A percentile compares a stretch with the other conserved stretches of the same genome.
phyloP scores from a whole-genome alignment of 2,888 invertebrate genomes.

The Scaptomyza cyrtandrae region DNA sequence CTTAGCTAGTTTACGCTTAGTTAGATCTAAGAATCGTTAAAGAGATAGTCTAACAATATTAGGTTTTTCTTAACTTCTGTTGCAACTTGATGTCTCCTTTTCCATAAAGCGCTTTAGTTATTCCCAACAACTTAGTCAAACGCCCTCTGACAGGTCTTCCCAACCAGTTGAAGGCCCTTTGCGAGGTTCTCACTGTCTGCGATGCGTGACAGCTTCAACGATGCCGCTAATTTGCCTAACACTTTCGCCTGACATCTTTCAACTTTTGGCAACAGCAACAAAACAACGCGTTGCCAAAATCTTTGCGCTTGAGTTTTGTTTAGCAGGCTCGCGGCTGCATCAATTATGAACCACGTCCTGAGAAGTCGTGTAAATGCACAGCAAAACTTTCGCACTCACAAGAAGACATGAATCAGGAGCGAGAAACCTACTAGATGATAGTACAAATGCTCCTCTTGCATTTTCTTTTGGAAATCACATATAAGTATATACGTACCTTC shows the following conservation, averaged over 20 bases:
- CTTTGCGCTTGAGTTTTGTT: constrained; percentile 58
- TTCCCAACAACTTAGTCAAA: constrained; percentile 34
- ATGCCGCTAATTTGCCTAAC: constrained; percentile 72
- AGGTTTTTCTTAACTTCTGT: neutral
- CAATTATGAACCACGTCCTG: constrained; percentile 69
- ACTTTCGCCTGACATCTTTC: constrained; percentile 70
- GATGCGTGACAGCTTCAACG: constrained; percentile 67
- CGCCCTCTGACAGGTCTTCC: constrained; percentile 21
- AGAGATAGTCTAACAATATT: too few relatives aligned
- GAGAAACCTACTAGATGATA: constrained; percentile 8
- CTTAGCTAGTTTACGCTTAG: neutral
- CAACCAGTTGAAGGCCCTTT: constrained; percentile 1
- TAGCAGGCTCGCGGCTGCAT: constrained; percentile 65
- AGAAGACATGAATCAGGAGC: neutral
- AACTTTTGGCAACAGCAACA: constrained; percentile 45
- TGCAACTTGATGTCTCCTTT: neutral
- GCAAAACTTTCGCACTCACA: constrained; percentile 60
- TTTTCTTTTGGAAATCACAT: constrained; percentile 44
- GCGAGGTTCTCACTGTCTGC: constrained; percentile 19
- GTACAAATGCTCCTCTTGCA: constrained; percentile 24
- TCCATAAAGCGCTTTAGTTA: constrained; percentile 12
- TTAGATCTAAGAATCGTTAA: constrained; percentile 5
- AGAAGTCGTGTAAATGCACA: constrained; percentile 68
- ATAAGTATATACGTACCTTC: constrained; percentile 43
- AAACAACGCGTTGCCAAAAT: constrained; percentile 34